Evolutionary conservation across 1,140 invertebrate genomes (phyloP).

Genomic region (Caenorhabditis latens): DNA sequence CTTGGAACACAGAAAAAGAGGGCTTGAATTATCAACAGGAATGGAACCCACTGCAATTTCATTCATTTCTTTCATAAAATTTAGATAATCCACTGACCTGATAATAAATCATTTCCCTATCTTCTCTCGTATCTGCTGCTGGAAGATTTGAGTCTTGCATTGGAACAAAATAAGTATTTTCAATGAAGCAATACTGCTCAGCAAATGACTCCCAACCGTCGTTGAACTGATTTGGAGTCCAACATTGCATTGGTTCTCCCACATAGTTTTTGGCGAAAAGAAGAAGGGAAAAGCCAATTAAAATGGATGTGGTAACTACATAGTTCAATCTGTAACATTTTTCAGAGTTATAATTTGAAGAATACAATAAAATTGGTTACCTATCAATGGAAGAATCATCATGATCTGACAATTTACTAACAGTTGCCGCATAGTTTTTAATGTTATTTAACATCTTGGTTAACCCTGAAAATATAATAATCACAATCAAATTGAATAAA

Average conservation of each 20-base stretch:
- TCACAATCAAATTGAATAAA: no score
- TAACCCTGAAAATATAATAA: not conserved
- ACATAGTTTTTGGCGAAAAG: constrained; percentile 76
- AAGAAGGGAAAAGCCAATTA: constrained; percentile 63
- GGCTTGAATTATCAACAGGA: constrained; percentile 72
- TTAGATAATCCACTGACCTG: constrained; percentile 59
- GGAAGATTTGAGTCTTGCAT: constrained; percentile 64
- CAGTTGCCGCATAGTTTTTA: constrained; percentile 13
- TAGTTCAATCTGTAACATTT: constrained; percentile 33
- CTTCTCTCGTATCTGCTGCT: constrained; percentile 48
- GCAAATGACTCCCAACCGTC: constrained; percentile 67
- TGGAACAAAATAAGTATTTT: constrained; percentile 70
- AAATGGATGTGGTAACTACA: constrained; percentile 62
- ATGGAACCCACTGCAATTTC: constrained; percentile 77
- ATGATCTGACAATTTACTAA: constrained; percentile 22
- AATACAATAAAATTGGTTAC: not conserved
- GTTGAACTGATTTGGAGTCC: constrained; percentile 79
- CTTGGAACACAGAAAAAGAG: constrained; percentile 65
- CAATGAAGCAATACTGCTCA: constrained; percentile 70
- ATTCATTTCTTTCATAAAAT: not conserved
- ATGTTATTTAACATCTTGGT: constrained; percentile 29
- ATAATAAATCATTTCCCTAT: constrained; percentile 75
- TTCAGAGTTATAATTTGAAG: not conserved
- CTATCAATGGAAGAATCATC: constrained; percentile 46
- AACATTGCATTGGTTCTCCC: constrained; percentile 79